Percentiles rank a stretch among this genome's conserved stretches.
Conservation (phyloP, 2,797 vertebrate species). For the Lacerta bilineata region DNA sequence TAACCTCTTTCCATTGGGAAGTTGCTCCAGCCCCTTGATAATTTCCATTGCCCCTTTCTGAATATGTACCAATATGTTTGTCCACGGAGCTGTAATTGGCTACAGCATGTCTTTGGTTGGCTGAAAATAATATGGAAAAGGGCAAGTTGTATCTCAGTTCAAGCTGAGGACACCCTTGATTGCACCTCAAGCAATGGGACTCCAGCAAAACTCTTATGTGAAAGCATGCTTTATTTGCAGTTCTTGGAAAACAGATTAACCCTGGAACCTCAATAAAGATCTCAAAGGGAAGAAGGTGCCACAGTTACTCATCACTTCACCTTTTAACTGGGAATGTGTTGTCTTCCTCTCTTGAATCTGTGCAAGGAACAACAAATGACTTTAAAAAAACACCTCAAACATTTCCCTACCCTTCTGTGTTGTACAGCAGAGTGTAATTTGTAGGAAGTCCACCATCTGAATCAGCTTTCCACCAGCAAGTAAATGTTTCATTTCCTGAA, state of each 20-base stretch:
- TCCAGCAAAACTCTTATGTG: background rate
- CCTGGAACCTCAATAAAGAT: background rate
- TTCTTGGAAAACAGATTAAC: background rate
- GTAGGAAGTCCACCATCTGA: conserved; percentile 87
- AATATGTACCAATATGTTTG: too few species aligned
- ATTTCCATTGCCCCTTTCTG: too few species aligned
- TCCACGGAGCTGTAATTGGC: conserved; percentile 6
- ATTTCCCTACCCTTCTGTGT: conserved; percentile 85
- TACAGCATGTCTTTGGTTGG: background rate
- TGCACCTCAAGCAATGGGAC: background rate
- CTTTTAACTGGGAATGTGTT: background rate
- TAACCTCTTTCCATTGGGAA: too few species aligned
- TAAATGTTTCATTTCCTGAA: conserved; percentile 94
- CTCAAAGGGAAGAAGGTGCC: background rate
- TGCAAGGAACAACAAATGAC: conserved; percentile 4
- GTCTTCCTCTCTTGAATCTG: background rate
- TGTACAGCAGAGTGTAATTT: conserved; percentile 88
- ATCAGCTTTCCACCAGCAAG: conserved; percentile 94
- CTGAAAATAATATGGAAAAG: background rate
- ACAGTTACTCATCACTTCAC: background rate
- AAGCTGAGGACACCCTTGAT: background rate
- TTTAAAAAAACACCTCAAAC: too few species aligned
- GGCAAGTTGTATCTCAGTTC: background rate
- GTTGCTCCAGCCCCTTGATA: too few species aligned
- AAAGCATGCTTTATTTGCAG: background rate